These are phyloP conservation scores for Agelastica alni DNA, from an alignment of 2,888 invertebrate genomes.

Conservation along the genomic window DNA sequence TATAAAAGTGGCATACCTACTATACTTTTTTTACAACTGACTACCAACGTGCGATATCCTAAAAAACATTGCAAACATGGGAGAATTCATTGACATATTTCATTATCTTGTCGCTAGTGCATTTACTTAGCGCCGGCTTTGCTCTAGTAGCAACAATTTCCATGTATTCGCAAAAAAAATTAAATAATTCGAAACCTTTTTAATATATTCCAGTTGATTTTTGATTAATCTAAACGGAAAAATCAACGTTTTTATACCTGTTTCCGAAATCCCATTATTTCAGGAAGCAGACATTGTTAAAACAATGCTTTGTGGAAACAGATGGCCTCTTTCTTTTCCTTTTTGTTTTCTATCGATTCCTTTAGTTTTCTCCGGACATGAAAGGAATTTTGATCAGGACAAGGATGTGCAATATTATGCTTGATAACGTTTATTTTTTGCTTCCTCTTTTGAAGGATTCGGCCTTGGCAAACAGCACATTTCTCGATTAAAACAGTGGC, in stretches of 20 bases:
- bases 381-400: constrained; percentile 47
- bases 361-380: constrained; percentile 37
- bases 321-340: constrained; percentile 43
- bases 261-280: constrained; percentile 8
- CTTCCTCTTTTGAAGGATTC: constrained; percentile 25
- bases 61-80: too few species aligned
- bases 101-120: too few species aligned
- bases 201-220: too few species aligned
- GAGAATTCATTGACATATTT: too few species aligned
- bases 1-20: too few species aligned
- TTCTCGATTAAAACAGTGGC: constrained; percentile 34
- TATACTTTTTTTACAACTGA: too few species aligned
- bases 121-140: too few species aligned
- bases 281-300: constrained; percentile 21
- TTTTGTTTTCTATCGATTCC: constrained; percentile 42
- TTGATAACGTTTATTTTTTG: constrained; percentile 46
- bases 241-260: constrained; percentile 13
- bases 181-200: too few species aligned
- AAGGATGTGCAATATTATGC: constrained; percentile 45
- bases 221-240: constrained; percentile 12
- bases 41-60: too few species aligned
- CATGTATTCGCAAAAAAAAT: too few species aligned
- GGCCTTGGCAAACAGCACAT: constrained; percentile 33
- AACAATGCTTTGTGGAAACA: constrained; percentile 36
- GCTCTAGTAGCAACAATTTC: too few species aligned